phyloP scores from a whole-genome alignment of 2,113 vertebrate species.

The Siphamia tubifer region DNA sequence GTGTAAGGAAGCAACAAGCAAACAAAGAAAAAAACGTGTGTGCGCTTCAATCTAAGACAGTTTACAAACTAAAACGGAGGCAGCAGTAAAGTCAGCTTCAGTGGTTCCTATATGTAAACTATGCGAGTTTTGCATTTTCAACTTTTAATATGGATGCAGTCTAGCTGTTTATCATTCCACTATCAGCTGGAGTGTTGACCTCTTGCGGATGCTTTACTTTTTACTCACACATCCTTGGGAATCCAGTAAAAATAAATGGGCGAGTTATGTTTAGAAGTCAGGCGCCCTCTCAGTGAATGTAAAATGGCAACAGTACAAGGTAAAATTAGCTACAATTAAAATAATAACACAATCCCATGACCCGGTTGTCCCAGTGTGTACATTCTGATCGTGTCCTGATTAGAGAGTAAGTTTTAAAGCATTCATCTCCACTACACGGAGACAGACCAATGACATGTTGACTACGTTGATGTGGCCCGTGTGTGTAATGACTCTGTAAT shows the following conservation, averaged over 20 bases:
- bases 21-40: too few relatives aligned
- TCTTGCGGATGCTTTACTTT: not conserved
- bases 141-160: too few relatives aligned
- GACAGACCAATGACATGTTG: slow-evolving; percentile 16
- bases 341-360: slow-evolving; percentile 2
- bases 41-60: too few relatives aligned
- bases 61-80: too few relatives aligned
- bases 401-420: slow-evolving; percentile 44
- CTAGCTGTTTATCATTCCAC: not conserved
- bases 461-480: slow-evolving; percentile 53
- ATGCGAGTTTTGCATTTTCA: too few relatives aligned
- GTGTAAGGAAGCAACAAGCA: too few relatives aligned
- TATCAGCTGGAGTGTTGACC: not conserved
- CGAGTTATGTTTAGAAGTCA: not conserved
- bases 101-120: too few relatives aligned
- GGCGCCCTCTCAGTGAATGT: not conserved
- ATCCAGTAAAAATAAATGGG: not conserved
- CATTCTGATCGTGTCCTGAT: slow-evolving; percentile 47
- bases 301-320: not conserved
- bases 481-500: slow-evolving; percentile 57
- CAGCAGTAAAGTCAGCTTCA: too few relatives aligned
- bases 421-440: slow-evolving; percentile 21
- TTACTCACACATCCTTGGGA: not conserved
- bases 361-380: not conserved
- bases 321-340: slow-evolving; percentile 11